phyloP scores from a whole-genome alignment of 2,888 invertebrate species.

The Euproctis similis region DNA sequence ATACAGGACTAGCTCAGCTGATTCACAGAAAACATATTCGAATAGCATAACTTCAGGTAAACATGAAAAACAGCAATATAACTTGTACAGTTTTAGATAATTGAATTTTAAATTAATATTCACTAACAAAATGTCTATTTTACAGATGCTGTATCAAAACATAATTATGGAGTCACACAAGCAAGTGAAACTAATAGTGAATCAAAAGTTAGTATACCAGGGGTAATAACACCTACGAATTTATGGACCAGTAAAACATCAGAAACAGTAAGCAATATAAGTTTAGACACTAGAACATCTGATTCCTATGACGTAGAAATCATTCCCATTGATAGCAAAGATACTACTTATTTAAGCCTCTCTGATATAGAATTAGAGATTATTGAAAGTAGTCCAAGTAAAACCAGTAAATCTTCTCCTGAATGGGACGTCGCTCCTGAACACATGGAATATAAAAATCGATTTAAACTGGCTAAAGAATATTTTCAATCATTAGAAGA shows the following conservation, averaged over 20 bases:
- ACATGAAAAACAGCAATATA: conserved; percentile 4
- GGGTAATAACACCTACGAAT: conserved; percentile 19
- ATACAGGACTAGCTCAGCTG: conserved; percentile 30
- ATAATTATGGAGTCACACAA: conserved; percentile 8
- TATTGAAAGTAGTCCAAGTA: conserved; percentile 44
- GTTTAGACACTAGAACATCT: conserved; percentile 31
- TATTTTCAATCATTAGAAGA: conserved; percentile 70
- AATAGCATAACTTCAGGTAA: conserved; percentile 53
- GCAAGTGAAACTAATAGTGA: conserved; percentile 13
- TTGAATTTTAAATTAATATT: neutral
- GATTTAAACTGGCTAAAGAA: conserved; percentile 65
- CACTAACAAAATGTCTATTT: conserved; percentile 5
- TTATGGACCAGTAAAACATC: conserved; percentile 26
- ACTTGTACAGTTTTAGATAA: neutral
- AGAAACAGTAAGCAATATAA: conserved; percentile 31
- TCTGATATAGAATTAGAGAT: conserved; percentile 68
- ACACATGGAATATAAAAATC: conserved; percentile 56
- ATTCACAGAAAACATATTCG: conserved; percentile 33
- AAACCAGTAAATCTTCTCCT: conserved; percentile 38
- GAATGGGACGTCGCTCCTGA: conserved; percentile 34
- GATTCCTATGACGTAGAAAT: conserved; percentile 36
- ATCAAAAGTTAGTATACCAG: conserved; percentile 11
- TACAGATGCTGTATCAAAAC: conserved; percentile 39
- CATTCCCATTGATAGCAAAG: conserved; percentile 32
- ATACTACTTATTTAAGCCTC: conserved; percentile 48